Conservation (phyloP, 2,797 vertebrate genomes). For the Spinus olivaceus region DNA sequence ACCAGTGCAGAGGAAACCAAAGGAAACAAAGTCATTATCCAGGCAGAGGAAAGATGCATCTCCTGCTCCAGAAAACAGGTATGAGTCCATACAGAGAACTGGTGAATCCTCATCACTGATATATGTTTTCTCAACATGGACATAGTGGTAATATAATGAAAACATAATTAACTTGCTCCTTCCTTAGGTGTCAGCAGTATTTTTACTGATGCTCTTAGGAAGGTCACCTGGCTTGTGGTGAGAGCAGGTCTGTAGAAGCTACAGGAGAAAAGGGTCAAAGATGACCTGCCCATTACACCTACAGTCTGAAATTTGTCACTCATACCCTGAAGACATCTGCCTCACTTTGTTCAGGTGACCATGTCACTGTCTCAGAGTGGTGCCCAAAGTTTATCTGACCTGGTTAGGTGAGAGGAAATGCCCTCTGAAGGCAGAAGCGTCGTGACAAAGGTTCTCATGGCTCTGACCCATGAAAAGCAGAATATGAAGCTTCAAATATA, state of each 20-base stretch:
- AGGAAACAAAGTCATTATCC: neutral
- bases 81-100: neutral
- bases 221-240: neutral
- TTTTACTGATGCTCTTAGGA: neutral
- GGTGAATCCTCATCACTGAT: neutral
- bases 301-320: neutral
- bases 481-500: neutral
- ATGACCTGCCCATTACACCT: neutral
- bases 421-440: neutral
- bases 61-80: neutral
- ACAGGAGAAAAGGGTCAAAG: neutral
- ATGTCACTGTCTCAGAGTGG: neutral
- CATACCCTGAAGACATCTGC: neutral
- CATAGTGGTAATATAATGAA: neutral
- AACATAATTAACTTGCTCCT: neutral
- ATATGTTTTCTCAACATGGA: rapidly evolving
- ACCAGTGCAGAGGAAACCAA: neutral
- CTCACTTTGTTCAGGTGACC: neutral
- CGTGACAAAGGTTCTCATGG: rapidly evolving
- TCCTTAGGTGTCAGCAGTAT: neutral
- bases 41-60: neutral
- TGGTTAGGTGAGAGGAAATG: neutral
- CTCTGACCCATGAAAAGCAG: neutral
- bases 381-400: neutral
- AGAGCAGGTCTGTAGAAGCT: neutral